These are phyloP conservation scores for Otocyon megalotis DNA, from an alignment of 2,113 vertebrate genomes.

Conservation along the genomic window DNA sequence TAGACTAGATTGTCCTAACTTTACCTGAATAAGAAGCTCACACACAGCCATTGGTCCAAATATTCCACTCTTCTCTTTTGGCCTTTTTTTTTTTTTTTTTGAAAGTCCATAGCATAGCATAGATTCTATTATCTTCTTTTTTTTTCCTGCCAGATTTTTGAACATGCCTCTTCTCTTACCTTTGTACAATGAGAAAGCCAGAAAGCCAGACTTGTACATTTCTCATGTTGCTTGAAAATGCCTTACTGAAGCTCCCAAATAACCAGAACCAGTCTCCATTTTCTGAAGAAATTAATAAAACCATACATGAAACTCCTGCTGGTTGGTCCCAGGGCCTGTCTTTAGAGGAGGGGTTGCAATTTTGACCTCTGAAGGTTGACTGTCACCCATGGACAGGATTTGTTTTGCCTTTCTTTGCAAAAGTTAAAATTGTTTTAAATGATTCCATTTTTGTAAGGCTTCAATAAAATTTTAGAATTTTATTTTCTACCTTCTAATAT, in stretches of 20 bases:
- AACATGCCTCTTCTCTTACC: neutral
- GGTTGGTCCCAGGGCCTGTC: neutral
- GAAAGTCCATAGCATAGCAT: neutral
- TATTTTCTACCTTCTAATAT: neutral
- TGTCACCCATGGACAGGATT: neutral
- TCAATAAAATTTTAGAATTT: neutral
- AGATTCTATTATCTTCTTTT: neutral
- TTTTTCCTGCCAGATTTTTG: neutral
- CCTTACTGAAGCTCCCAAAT: neutral
- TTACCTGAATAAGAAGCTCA: neutral
- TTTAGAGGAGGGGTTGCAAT: neutral
- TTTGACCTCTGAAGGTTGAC: neutral
- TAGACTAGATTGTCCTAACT: neutral
- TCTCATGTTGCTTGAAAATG: neutral
- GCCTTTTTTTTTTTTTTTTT: neutral
- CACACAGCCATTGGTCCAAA: neutral
- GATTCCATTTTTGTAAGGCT: neutral
- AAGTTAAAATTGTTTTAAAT: neutral
- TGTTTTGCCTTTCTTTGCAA: neutral
- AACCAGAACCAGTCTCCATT: neutral
- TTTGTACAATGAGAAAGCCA: neutral
- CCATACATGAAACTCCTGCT: neutral
- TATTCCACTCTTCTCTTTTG: neutral
- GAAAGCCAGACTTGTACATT: neutral
- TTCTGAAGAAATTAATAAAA: neutral